Evolutionary conservation across 1,140 invertebrate species (phyloP).

Genomic region (Penaeus chinensis): DNA sequence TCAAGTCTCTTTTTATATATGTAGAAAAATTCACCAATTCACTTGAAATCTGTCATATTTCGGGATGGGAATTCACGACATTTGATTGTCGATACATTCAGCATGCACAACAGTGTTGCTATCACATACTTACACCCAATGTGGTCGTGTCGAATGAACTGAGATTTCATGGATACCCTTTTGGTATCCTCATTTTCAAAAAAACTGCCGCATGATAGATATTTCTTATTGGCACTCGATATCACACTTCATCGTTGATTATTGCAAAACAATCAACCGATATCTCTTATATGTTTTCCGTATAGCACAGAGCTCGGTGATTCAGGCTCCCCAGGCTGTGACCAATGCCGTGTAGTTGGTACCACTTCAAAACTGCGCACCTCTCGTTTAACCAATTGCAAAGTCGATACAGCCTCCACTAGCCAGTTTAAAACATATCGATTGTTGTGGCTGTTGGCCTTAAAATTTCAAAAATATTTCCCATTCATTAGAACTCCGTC

Average conservation of each 20-base stretch:
- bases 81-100: constrained; percentile 8
- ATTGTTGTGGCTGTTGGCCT: constrained; percentile 3
- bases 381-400: constrained; percentile 43
- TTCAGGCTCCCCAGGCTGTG: no score
- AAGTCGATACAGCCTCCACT: constrained; percentile 26
- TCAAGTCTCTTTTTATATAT: no score
- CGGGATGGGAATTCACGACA: no score
- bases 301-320: no score
- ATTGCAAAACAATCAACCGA: no score
- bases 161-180: constrained; percentile 53
- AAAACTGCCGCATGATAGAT: constrained; percentile 2
- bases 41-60: no score
- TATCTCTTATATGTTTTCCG: neutral
- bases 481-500: constrained; percentile 46
- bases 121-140: constrained; percentile 46
- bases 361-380: constrained; percentile 32
- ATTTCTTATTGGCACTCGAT: no score
- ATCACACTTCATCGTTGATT: constrained; percentile 17
- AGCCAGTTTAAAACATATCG: constrained; percentile 2
- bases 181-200: constrained; percentile 42
- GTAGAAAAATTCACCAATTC: no score
- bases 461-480: constrained; percentile 38
- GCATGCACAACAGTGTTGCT: constrained; percentile 13
- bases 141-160: constrained; percentile 49
- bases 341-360: neutral